These are phyloP conservation scores for Napeogenes sylphis DNA, from an alignment of 2,888 invertebrate genomes.

Conservation along the genomic window DNA sequence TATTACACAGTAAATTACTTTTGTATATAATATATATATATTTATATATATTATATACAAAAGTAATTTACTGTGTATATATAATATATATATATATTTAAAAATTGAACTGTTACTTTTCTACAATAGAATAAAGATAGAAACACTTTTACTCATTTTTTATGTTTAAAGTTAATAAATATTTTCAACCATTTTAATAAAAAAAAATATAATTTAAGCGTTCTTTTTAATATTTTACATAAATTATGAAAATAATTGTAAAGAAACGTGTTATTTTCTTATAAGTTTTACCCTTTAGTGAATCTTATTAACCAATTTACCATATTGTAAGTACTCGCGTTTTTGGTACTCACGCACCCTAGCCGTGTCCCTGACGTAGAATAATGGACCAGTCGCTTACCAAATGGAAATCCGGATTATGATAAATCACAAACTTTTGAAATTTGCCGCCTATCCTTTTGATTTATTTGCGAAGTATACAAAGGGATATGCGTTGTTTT, in stretches of 20 bases:
- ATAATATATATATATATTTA: too few relatives aligned
- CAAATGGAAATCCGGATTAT: conserved; percentile 75
- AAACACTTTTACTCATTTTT: too few relatives aligned
- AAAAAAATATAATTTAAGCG: too few relatives aligned
- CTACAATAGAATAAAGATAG: too few relatives aligned
- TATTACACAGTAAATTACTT: background rate
- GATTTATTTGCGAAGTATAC: conserved; percentile 67
- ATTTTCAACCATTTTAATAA: too few relatives aligned
- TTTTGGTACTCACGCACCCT: conserved; percentile 65
- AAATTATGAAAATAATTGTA: too few relatives aligned
- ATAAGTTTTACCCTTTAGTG: background rate
- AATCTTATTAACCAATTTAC: conserved; percentile 4
- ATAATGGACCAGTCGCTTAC: conserved; percentile 71
- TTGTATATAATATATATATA: too few relatives aligned
- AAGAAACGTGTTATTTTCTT: background rate
- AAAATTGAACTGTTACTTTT: too few relatives aligned
- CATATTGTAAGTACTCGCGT: conserved; percentile 34
- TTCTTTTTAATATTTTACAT: background rate
- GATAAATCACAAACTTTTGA: conserved; percentile 76
- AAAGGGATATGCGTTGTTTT: conserved; percentile 56
- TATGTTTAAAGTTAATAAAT: too few relatives aligned
- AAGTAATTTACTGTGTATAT: too few relatives aligned
- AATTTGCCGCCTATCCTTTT: conserved; percentile 66
- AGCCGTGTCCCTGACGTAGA: conserved; percentile 70
- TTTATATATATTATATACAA: too few relatives aligned